Base-by-base conservation (phyloP, 1,140 invertebrate genomes). In the Macrocentrus cingulum region DNA sequence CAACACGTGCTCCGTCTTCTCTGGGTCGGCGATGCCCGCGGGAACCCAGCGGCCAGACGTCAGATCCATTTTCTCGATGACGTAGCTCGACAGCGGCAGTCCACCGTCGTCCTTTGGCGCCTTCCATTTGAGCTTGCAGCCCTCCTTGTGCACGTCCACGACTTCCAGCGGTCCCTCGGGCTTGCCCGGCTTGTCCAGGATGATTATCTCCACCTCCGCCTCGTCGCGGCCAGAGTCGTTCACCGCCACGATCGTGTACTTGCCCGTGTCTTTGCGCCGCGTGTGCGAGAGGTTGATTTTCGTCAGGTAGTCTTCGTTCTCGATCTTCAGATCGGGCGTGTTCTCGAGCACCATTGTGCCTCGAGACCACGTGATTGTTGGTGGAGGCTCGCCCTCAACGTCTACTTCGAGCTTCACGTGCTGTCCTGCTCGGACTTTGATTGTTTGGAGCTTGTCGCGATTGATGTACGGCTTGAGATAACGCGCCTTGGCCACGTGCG, bases 101-200 rank as follows among this genome's bases (percentile, higher is more conserved):
- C 95, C 95, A 56, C 97, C 97, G 67, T 97, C 94, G 74, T 99
- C 95, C 74, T 91, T 92, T 6, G 96, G 93, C 69, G 93, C 92
- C 13, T 92, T 91, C 97, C 97, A 99, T 64, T 91, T 89, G 3
- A 99, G 80, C 70, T 95, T 98, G 70, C 92, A 95, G 20, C 93
- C 92, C 70, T 98, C 95, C 57, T 97, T 97, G 70, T 96, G 92
- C 0, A 99, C 86, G 72, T 98, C 94, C 0, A 84, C 86, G 2
- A 97, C 92, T 75, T 96, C 92, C 0, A 99, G 74, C 1, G 96
- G 96, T 39, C 95, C 96, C 80, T 97, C 92, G 0, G 97, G 97
- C 66, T 91, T 90, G 36, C 89, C 88, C 50, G 97, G 97, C 71
- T 95, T 97, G 71, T 98, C 95, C 34, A 97, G 83, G 54, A 99